A percentile compares a stretch with the other conserved stretches of the same genome.
phyloP scores from a whole-genome alignment of 2,888 invertebrate genomes.

The Plutella xylostella region DNA sequence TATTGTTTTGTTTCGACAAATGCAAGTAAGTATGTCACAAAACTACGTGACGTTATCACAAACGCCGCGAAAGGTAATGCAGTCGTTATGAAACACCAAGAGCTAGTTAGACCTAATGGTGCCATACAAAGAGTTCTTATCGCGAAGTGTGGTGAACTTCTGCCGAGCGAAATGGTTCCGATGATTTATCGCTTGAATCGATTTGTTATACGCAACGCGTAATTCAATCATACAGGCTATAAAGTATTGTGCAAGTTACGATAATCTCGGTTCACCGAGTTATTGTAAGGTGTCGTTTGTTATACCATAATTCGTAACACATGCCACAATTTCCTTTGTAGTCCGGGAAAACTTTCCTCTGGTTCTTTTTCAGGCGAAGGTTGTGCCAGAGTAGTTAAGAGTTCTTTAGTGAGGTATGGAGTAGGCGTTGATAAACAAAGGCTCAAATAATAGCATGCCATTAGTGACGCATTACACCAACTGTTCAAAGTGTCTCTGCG shows the following conservation, averaged over 20 bases:
- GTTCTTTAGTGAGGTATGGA: too few relatives aligned
- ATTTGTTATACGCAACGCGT: slow-evolving; percentile 47
- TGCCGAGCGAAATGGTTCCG: slow-evolving; percentile 13
- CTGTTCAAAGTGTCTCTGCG: slow-evolving; percentile 23
- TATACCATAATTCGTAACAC: too few relatives aligned
- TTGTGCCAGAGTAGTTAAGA: too few relatives aligned
- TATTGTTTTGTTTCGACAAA: too few relatives aligned
- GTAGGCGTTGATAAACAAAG: slow-evolving; percentile 12
- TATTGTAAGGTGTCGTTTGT: too few relatives aligned
- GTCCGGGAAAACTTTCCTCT: too few relatives aligned
- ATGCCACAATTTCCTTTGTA: too few relatives aligned
- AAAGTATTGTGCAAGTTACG: too few relatives aligned
- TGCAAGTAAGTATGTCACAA: not conserved
- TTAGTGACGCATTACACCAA: slow-evolving; percentile 32
- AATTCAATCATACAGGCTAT: slow-evolving; percentile 49
- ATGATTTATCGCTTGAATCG: slow-evolving; percentile 26
- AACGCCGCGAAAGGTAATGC: not conserved
- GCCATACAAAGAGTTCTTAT: slow-evolving; percentile 3
- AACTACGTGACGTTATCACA: not conserved
- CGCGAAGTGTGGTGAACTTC: slow-evolving; percentile 28
- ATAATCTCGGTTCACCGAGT: too few relatives aligned
- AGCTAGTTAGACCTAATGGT: not conserved
- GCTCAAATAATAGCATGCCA: slow-evolving; percentile 25
- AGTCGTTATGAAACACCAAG: not conserved
- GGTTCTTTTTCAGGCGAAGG: too few relatives aligned